phyloP scores from a whole-genome alignment of 2,113 vertebrate species.

The Axis porcinus region DNA sequence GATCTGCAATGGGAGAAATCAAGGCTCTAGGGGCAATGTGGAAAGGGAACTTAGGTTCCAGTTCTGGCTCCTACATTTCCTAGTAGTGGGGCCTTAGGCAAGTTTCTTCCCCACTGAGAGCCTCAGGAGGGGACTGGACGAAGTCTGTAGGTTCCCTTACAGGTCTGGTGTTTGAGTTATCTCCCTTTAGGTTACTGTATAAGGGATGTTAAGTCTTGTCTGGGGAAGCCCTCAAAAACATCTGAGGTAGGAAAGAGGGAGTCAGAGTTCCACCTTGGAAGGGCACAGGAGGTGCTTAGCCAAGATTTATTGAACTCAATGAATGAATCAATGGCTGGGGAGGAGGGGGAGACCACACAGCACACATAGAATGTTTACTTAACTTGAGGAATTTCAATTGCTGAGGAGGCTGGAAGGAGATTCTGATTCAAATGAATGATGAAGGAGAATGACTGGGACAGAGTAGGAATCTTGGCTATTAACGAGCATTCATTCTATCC shows the following conservation, averaged over 20 bases:
- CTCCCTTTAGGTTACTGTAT: background rate
- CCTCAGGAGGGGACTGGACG: background rate
- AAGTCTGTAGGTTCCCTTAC: slow-evolving; percentile 22
- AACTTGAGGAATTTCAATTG: slow-evolving; percentile 6
- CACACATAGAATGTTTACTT: slow-evolving; percentile 21
- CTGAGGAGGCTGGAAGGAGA: slow-evolving; percentile 23
- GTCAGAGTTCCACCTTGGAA: slow-evolving; percentile 1
- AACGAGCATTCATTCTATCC: background rate
- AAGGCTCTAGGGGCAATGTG: background rate
- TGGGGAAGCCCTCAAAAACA: slow-evolving; percentile 27
- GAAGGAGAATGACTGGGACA: background rate
- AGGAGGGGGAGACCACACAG: background rate
- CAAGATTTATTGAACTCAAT: slow-evolving; percentile 41
- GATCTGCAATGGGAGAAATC: background rate
- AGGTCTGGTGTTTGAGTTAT: background rate
- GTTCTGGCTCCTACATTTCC: background rate
- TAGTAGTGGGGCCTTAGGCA: background rate
- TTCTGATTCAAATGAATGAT: slow-evolving; percentile 19
- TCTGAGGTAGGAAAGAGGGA: slow-evolving; percentile 42
- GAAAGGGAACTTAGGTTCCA: slow-evolving; percentile 9
- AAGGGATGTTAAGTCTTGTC: background rate
- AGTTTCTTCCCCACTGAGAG: background rate
- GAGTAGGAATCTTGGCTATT: background rate
- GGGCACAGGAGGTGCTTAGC: slow-evolving; percentile 39
- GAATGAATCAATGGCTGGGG: slow-evolving; percentile 19